These are phyloP conservation scores for Parazoanthus swiftii DNA, from an alignment of 92 coral and sea anemone genomes.

Conservation along the genomic window DNA sequence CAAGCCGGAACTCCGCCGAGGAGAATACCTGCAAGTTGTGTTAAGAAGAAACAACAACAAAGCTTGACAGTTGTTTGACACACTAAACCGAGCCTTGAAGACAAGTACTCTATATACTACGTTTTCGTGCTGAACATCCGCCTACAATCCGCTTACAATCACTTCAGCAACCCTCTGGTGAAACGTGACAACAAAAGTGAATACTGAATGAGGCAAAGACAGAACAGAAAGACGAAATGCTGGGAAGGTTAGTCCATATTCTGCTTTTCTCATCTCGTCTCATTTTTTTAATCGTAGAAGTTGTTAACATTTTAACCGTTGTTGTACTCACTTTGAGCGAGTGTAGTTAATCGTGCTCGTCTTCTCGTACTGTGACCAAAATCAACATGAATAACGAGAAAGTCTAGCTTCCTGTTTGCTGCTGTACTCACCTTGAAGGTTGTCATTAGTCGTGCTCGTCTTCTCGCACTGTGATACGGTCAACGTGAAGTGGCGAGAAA, in stretches of 20 bases:
- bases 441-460: constrained; percentile 82
- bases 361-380: constrained; percentile 79
- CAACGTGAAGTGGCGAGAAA: not conserved
- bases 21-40: constrained; percentile 79
- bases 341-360: constrained; percentile 92
- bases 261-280: no score
- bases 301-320: no score
- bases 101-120: not conserved
- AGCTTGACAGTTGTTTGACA: not conserved
- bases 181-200: not conserved
- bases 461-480: constrained; percentile 78
- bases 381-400: not conserved
- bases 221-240: no score
- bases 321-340: constrained; percentile 61
- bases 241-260: no score
- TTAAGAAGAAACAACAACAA: not conserved
- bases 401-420: no score
- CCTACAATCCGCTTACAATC: not conserved
- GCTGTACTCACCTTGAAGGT: constrained; percentile 72
- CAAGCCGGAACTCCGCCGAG: constrained; percentile 86
- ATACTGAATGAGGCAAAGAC: no score
- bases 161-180: not conserved
- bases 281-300: no score
- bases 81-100: not conserved
- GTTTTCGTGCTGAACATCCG: not conserved